Evolutionary conservation across 1,140 invertebrate species (phyloP), one percentile per base, ranked within the genome.

Genomic region (Magallana ariakensis): DNA sequence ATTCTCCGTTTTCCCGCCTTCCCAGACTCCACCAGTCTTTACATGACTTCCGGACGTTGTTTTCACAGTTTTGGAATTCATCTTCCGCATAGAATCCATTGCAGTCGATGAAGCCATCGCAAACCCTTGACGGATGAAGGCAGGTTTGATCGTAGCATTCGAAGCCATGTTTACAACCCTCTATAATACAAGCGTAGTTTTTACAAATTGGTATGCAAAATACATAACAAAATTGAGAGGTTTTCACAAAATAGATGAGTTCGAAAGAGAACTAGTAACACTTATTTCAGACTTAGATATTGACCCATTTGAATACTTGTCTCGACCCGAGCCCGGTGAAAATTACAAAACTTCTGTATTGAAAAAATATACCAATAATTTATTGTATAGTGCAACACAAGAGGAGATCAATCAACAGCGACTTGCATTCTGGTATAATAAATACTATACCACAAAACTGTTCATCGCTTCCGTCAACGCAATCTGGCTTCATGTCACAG

Each of bases 91-190:
- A 87, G 7, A 80, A 54, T 10, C 89, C 89, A 75, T 82, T 86
- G 84, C 89, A 89, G 46, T 89, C 89, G 6, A 86, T 66, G 16
- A 82, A 62, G n/a, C 89, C 89, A 60, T 89, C 89, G 75, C 89
- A 89, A 16, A 86, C 66, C 7, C 75, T 54, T 8, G 62, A 75
- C 0, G 56, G 9, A 55, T 66, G 62, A 9, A 89, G 80, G 81
- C 89, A 89, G 1, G 56, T 87, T 33, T 86, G 84, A 66, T 89
- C 89, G 54, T 87, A 89, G 80, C 89, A 89, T 58, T 87, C 81
- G 33, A 89, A 89, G 22, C 80, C 81, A 19, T 26, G 22, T 7
- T 26, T 33, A 80, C 87, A 87, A 19, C 66, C 46, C 19, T 85
- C 87, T 87, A 58, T 26, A 87, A 84, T 22, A 62, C 33, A 46